These are phyloP conservation scores for Leptocoma aspasia DNA, from an alignment of 2,113 vertebrate genomes.

Conservation along the genomic window DNA sequence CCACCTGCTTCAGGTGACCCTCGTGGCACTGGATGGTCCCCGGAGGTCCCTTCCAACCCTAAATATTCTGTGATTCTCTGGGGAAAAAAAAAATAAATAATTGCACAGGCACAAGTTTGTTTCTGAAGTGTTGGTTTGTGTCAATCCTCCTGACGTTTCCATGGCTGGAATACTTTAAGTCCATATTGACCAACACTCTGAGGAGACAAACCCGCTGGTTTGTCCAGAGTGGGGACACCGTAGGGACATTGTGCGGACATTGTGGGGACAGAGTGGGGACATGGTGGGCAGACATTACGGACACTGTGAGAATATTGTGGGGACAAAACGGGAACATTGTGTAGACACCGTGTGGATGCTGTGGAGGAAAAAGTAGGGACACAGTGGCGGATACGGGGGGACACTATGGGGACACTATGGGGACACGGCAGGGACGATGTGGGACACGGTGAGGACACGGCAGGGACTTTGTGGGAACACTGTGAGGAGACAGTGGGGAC, in stretches of 20 bases:
- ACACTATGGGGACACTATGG: background rate
- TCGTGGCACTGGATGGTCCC: background rate
- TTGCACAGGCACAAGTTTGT: fast-evolving
- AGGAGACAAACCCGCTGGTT: background rate
- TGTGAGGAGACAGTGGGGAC: background rate
- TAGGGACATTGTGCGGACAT: background rate
- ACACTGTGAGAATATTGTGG: background rate
- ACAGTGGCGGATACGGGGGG: too few species aligned
- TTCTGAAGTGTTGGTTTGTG: background rate
- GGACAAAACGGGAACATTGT: background rate
- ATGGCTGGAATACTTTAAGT: background rate
- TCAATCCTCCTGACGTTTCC: background rate
- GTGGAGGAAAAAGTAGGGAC: too few species aligned
- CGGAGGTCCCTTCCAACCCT: background rate
- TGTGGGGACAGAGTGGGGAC: background rate
- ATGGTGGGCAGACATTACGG: fast-evolving
- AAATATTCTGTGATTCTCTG: background rate
- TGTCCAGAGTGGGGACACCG: background rate
- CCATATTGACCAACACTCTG: fast-evolving
- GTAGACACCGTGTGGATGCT: background rate
- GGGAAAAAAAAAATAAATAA: too few species aligned
- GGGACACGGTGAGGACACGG: background rate
- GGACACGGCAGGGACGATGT: background rate
- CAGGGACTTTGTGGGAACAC: too few species aligned
- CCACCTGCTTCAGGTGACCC: background rate